Evolutionary conservation across 1,140 invertebrate genomes (phyloP).

Genomic region (Drosophila albomicans): DNA sequence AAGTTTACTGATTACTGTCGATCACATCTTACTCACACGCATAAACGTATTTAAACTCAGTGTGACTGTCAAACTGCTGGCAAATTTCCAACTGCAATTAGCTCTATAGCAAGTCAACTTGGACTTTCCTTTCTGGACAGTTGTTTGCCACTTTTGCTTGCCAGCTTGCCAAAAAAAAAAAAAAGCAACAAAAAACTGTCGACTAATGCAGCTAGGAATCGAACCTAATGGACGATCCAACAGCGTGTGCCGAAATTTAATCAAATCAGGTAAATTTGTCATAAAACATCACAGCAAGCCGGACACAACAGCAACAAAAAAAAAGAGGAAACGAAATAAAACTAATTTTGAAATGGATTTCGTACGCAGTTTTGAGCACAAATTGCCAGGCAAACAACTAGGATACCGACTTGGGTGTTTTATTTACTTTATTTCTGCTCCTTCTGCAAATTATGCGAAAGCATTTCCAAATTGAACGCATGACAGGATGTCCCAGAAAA

Average conservation of each 20-base stretch:
- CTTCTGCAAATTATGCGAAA: conserved; percentile 84
- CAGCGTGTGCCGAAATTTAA: conserved; percentile 65
- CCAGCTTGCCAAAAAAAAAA: neutral
- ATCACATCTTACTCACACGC: neutral
- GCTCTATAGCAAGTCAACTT: neutral
- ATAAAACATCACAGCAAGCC: conserved; percentile 67
- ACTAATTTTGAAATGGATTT: conserved; percentile 83
- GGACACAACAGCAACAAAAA: neutral
- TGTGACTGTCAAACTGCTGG: neutral
- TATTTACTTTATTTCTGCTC: conserved; percentile 19
- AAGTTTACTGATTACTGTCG: too few relatives aligned
- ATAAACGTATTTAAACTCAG: conserved; percentile 6
- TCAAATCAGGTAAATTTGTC: conserved; percentile 84
- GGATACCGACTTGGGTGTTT: conserved; percentile 42
- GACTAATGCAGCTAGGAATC: conserved; percentile 51
- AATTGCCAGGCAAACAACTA: conserved; percentile 56
- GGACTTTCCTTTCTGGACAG: conserved; percentile 24
- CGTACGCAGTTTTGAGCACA: conserved; percentile 82
- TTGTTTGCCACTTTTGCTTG: conserved; percentile 16
- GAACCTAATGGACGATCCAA: conserved; percentile 21
- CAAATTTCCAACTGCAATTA: conserved; percentile 21
- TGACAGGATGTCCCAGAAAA: conserved; percentile 60
- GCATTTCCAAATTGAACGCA: conserved; percentile 84
- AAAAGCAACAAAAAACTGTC: conserved; percentile 30
- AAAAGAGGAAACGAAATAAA: conserved; percentile 50